Evolutionary conservation across 2,797 vertebrate species (phyloP), one percentile per base, ranked within the genome.

Genomic region (Gastrophryne carolinensis): DNA sequence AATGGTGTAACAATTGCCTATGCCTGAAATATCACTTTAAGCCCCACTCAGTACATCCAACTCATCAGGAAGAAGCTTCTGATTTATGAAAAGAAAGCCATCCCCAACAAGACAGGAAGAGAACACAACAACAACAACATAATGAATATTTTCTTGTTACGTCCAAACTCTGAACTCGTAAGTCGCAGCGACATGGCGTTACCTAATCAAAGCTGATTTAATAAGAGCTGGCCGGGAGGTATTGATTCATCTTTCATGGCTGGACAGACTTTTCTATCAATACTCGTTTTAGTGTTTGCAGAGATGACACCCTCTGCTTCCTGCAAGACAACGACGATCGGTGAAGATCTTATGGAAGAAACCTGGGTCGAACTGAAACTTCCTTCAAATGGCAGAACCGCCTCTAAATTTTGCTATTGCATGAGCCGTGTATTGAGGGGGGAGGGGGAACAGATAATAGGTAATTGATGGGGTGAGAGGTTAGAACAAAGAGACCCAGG

Each of bases 211-310:
- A 60, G 32, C 47, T 17, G 26, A 29, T 56, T 49, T 23, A 60
- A 60, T 39, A 60, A 71, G 54, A 49, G 35, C 19, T 8, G 19
- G 68, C 37, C 23, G 19, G 17, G 19, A 44, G 39, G 21, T 47
- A 71, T 71, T 32, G 68, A 71, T 71, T 35, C 53, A 1, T 26
- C 68, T 49, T 12, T 49, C 13, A 15, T 21, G 26, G 68, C 41
- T 26, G 39, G 2, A 13, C 24, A 32, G 37, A 21, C 68, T 15
- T 58, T 44, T 34, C 23, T 58, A 26, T 60, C 54, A 34, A 26
- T 29, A 34, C 37, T 49, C 29, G 6, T 3, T 60, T 35, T 27
- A 21, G 27, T 41, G 58, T 70, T 71, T 29, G 24, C 39, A 49
- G 37, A 56, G 23, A 23, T 29, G 30, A n/a, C 13, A 27, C 57